Conservation (phyloP, 1,140 invertebrate genomes). For the Saccostrea cuccullata region DNA sequence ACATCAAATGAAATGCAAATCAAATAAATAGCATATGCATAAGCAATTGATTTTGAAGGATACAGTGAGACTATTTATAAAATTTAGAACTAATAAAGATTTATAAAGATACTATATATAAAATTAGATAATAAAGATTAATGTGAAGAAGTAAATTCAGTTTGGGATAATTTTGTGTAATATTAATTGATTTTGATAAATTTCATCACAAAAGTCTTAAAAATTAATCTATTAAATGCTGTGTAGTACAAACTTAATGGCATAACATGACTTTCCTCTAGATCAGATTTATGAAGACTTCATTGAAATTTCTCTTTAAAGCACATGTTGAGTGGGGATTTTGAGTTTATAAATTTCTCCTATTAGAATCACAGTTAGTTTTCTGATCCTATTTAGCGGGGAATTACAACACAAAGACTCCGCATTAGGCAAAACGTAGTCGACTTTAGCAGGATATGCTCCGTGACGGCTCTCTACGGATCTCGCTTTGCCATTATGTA, state of each 20-base stretch:
- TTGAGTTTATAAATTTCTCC: conserved; percentile 13
- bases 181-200: neutral
- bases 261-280: neutral
- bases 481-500: conserved; percentile 28
- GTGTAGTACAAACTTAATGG: conserved; percentile 5
- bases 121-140: no score
- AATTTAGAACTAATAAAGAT: no score
- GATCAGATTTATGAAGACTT: neutral
- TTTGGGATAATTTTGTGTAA: no score
- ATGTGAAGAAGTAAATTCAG: no score
- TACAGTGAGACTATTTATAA: no score
- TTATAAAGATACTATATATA: no score
- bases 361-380: conserved; percentile 28
- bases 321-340: neutral
- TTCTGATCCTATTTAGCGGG: conserved; percentile 20
- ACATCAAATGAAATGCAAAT: neutral
- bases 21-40: no score
- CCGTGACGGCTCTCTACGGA: neutral
- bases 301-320: neutral
- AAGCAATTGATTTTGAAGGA: no score
- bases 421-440: conserved; percentile 13
- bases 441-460: conserved; percentile 20
- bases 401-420: conserved; percentile 34
- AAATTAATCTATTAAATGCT: neutral
- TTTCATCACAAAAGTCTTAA: neutral